These are phyloP conservation scores for Glaucidium brasilianum DNA, from an alignment of 2,113 vertebrate species.

Conservation along the genomic window DNA sequence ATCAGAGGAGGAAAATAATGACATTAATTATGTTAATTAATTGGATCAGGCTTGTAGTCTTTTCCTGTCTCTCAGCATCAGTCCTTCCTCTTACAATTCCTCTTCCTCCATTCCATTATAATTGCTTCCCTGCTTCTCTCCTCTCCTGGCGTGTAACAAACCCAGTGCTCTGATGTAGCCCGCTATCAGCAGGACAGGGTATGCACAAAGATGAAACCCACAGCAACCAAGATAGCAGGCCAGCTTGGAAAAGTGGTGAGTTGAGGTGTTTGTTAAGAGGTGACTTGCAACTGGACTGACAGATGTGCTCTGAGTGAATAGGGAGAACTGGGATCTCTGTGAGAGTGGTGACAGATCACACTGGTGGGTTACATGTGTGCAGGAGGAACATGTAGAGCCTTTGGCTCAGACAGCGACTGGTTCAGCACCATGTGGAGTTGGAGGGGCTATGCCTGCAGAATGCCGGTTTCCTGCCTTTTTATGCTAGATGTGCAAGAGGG, in stretches of 20 bases:
- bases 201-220: background rate
- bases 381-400: background rate
- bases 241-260: background rate
- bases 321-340: background rate
- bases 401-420: background rate
- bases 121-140: background rate
- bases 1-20: conserved; percentile 60
- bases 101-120: conserved; percentile 46
- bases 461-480: background rate
- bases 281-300: background rate
- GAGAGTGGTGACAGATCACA: background rate
- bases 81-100: conserved; percentile 49
- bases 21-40: conserved; percentile 63
- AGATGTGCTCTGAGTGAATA: background rate
- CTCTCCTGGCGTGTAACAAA: background rate
- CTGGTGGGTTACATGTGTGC: rapidly evolving
- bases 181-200: background rate
- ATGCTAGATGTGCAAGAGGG: background rate
- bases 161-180: background rate
- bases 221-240: background rate
- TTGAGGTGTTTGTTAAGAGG: background rate
- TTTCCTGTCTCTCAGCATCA: conserved; percentile 61
- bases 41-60: conserved; percentile 34
- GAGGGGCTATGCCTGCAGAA: background rate
- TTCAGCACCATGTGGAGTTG: background rate